These are phyloP conservation scores for Antitype chi DNA, from an alignment of 2,888 invertebrate species.

Conservation along the genomic window DNA sequence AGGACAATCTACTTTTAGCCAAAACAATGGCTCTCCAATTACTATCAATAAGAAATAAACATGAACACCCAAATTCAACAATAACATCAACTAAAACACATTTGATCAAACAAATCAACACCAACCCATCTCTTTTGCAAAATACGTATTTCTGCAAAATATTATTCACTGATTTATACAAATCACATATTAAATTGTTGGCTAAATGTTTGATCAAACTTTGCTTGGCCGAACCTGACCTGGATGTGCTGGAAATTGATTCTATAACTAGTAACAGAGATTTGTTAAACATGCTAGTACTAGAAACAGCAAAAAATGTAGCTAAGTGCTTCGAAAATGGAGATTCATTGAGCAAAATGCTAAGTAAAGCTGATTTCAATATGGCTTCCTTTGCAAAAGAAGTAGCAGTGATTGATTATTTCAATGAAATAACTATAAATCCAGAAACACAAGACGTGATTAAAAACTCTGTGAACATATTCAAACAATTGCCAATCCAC, in stretches of 20 bases:
- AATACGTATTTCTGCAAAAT: constrained; percentile 75
- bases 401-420: constrained; percentile 73
- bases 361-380: constrained; percentile 79
- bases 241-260: constrained; percentile 73
- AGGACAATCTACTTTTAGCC: constrained; percentile 81
- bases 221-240: constrained; percentile 68
- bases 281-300: constrained; percentile 77
- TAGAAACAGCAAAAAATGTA: constrained; percentile 80
- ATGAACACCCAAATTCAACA: constrained; percentile 55
- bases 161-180: constrained; percentile 79
- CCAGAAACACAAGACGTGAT: constrained; percentile 71
- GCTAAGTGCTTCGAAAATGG: constrained; percentile 78
- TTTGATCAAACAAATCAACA: constrained; percentile 77
- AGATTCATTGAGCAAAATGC: constrained; percentile 77
- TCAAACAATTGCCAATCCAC: constrained; percentile 79
- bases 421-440: constrained; percentile 69
- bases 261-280: constrained; percentile 76
- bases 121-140: constrained; percentile 71
- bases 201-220: constrained; percentile 80
- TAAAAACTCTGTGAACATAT: constrained; percentile 75
- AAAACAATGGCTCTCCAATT: constrained; percentile 80
- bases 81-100: constrained; percentile 74
- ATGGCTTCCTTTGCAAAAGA: constrained; percentile 75
- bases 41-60: constrained; percentile 63
- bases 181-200: constrained; percentile 75